phyloP scores from a whole-genome alignment of 1,140 invertebrate species.

The Asbolus verrucosus region DNA sequence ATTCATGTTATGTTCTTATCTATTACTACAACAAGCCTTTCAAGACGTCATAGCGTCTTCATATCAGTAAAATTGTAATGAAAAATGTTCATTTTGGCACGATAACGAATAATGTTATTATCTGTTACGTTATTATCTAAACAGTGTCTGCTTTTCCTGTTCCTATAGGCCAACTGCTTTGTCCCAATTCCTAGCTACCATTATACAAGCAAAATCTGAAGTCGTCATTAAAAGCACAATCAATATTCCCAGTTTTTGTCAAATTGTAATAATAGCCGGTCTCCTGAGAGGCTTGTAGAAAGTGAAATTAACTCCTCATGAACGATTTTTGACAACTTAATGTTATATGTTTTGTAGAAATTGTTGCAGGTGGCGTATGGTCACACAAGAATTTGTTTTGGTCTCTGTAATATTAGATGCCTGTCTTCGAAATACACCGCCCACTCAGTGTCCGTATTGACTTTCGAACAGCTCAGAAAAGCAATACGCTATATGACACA shows the following conservation, averaged over 20 bases:
- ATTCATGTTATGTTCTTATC: too few relatives aligned
- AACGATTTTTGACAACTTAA: conserved; percentile 3
- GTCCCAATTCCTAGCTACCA: neutral
- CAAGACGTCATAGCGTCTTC: too few relatives aligned
- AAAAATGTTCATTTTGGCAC: too few relatives aligned
- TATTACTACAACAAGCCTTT: too few relatives aligned
- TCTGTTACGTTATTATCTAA: neutral
- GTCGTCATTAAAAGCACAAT: conserved; percentile 10
- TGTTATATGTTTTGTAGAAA: neutral
- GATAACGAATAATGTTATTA: neutral
- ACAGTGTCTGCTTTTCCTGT: neutral
- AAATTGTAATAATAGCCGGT: conserved; percentile 22
- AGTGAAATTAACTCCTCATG: conserved; percentile 16
- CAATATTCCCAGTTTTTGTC: conserved; percentile 20
- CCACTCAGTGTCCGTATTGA: conserved; percentile 11
- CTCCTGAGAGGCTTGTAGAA: conserved; percentile 8
- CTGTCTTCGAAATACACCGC: conserved; percentile 10
- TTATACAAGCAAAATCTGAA: conserved; percentile 26
- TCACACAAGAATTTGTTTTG: neutral
- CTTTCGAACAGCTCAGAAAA: conserved; percentile 9
- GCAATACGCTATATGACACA: neutral
- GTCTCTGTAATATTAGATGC: neutral
- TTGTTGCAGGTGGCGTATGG: conserved; percentile 8
- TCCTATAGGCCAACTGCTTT: conserved; percentile 6
- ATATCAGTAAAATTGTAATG: too few relatives aligned